Conservation (phyloP, 2,797 vertebrate genomes). For the Paedocypris micromegethes region DNA sequence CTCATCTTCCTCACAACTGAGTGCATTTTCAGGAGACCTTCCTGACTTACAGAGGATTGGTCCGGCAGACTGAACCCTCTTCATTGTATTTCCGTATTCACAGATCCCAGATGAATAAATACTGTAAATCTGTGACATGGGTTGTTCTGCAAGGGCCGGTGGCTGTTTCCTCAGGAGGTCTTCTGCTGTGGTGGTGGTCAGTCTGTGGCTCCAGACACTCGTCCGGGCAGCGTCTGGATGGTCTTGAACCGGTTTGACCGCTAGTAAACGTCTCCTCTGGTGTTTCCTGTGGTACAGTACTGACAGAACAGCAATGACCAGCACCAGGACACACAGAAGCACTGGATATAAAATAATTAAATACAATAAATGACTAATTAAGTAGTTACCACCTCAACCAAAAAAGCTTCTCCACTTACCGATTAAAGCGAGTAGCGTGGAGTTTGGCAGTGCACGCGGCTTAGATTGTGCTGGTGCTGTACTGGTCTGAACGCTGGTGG, state of each 20-base stretch:
- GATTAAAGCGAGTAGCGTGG: slow-evolving; percentile 15
- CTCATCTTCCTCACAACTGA: not conserved
- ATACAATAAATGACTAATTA: slow-evolving; percentile 32
- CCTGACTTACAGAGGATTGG: slow-evolving; percentile 55
- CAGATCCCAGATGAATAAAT: slow-evolving; percentile 38
- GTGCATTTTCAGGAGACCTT: slow-evolving; percentile 12
- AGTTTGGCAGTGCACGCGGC: slow-evolving; percentile 4
- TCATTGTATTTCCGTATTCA: slow-evolving; percentile 12
- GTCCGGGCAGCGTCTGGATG: not conserved
- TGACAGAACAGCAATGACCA: slow-evolving; percentile 49
- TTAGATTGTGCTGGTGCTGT: not conserved
- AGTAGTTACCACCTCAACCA: not conserved
- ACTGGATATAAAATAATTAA: slow-evolving; percentile 51
- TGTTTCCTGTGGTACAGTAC: slow-evolving; percentile 55
- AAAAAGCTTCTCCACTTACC: slow-evolving; percentile 12
- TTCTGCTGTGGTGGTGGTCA: not conserved
- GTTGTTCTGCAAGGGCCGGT: slow-evolving; percentile 15
- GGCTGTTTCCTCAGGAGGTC: slow-evolving; percentile 17
- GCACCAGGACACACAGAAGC: slow-evolving; percentile 55
- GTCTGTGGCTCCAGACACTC: not conserved
- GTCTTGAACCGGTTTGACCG: slow-evolving; percentile 31
- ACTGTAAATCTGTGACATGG: slow-evolving; percentile 40
- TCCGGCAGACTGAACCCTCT: slow-evolving; percentile 64
- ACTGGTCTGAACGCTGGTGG: not conserved
- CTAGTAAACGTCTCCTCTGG: slow-evolving; percentile 51